Conservation (phyloP, 2,888 invertebrate genomes). For the Phrixothrix hirtus region DNA sequence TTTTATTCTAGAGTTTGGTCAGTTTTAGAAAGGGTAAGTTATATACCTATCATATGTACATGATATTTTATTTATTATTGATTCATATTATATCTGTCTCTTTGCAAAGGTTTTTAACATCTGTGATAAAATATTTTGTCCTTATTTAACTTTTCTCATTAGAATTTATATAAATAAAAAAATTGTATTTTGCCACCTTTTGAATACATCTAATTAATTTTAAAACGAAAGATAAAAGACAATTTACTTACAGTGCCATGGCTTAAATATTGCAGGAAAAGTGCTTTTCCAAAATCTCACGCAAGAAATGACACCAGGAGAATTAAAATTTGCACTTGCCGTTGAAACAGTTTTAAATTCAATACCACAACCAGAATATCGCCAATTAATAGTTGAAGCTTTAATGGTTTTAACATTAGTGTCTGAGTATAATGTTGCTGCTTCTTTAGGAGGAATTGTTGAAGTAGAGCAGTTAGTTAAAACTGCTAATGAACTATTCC, state of each 20-base stretch:
- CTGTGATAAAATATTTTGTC: too few species aligned
- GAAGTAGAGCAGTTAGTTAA: constrained; percentile 92
- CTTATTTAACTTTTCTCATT: too few species aligned
- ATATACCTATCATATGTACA: too few species aligned
- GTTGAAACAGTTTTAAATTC: constrained; percentile 96
- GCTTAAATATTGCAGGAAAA: constrained; percentile 89
- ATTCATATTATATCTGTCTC: too few species aligned
- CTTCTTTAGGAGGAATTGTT: constrained; percentile 76
- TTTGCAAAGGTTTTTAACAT: too few species aligned
- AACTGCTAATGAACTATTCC: constrained; percentile 90
- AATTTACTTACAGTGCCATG: constrained; percentile 73
- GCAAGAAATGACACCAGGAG: constrained; percentile 98
- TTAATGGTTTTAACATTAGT: constrained; percentile 94
- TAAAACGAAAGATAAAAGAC: too few species aligned
- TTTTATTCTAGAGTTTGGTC: constrained; percentile 96
- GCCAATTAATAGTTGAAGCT: constrained; percentile 95
- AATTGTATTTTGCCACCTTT: too few species aligned
- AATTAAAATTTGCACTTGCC: constrained; percentile 95
- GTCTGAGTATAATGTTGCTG: constrained; percentile 81
- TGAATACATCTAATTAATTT: too few species aligned
- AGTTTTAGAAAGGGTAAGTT: constrained; percentile 79
- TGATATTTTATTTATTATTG: too few species aligned
- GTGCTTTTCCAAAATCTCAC: constrained; percentile 89
- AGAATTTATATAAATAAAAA: too few species aligned
- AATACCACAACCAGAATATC: constrained; percentile 97